Conservation (phyloP, 1,140 invertebrate genomes). For the Saccostrea echinata region DNA sequence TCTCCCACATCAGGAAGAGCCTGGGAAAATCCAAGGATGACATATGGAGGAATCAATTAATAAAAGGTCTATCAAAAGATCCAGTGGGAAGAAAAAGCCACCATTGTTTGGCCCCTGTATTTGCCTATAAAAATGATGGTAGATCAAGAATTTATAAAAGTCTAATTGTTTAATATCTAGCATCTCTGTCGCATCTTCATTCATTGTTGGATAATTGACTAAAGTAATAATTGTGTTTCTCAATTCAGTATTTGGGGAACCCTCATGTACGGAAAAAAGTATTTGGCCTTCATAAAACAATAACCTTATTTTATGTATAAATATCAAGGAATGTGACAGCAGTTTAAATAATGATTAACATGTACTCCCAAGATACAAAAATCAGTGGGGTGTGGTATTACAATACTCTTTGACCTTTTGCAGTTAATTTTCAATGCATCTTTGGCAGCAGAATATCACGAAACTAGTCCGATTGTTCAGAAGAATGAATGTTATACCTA, state of each 20-base stretch:
- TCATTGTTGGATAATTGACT: background rate
- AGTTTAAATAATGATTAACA: no score
- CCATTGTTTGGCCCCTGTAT: background rate
- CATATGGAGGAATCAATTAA: constrained; percentile 10
- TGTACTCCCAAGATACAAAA: background rate
- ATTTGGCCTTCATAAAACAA: no score
- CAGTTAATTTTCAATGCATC: background rate
- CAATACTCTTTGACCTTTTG: background rate
- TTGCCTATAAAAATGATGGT: background rate
- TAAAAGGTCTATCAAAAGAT: background rate
- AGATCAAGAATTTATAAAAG: background rate
- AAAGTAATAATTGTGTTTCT: background rate
- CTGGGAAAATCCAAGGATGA: constrained; percentile 7
- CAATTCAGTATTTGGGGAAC: background rate
- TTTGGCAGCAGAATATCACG: background rate
- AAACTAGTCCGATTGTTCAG: background rate
- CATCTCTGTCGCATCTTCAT: background rate
- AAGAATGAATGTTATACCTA: constrained; percentile 4
- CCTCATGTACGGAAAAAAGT: background rate
- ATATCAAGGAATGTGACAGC: no score
- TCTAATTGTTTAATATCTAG: background rate
- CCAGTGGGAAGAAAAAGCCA: background rate
- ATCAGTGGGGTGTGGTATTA: background rate
- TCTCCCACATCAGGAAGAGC: constrained; percentile 25
- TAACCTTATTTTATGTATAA: no score